These are phyloP conservation scores for Gallinago stenura DNA, from an alignment of 2,797 vertebrate genomes.

Conservation along the genomic window DNA sequence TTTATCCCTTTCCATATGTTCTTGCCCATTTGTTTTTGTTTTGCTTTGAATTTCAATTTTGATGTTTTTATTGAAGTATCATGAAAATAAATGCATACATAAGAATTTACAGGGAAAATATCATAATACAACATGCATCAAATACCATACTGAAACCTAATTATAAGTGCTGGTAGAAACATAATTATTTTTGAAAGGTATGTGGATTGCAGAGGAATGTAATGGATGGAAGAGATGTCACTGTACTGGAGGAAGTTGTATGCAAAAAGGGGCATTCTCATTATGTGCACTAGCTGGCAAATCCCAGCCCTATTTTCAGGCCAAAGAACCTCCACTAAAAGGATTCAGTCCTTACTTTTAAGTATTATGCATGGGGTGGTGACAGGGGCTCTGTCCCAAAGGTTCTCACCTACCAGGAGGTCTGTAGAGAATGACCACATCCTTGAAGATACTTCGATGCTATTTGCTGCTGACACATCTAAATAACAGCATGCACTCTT, in stretches of 20 bases:
- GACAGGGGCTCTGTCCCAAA: background rate
- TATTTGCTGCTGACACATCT: background rate
- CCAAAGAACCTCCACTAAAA: background rate
- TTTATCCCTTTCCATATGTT: conserved; percentile 10
- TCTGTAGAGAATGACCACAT: background rate
- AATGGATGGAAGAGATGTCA: background rate
- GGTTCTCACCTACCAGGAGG: background rate
- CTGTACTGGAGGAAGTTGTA: background rate
- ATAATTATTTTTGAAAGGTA: background rate
- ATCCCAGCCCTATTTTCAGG: background rate
- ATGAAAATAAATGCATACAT: background rate
- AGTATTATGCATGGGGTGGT: background rate
- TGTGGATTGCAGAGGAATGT: background rate
- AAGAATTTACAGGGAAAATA: background rate
- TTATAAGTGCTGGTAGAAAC: background rate
- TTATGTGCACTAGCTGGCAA: background rate
- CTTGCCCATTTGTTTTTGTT: background rate
- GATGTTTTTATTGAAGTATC: background rate
- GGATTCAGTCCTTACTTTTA: background rate
- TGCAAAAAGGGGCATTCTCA: background rate
- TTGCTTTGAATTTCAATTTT: conserved; percentile 3
- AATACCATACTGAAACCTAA: background rate
- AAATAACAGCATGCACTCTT: background rate
- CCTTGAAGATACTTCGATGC: background rate
- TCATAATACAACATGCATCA: background rate